These are phyloP conservation scores for Ciona savignyi DNA, from an alignment of 23 tunicate species.

Conservation along the genomic window DNA sequence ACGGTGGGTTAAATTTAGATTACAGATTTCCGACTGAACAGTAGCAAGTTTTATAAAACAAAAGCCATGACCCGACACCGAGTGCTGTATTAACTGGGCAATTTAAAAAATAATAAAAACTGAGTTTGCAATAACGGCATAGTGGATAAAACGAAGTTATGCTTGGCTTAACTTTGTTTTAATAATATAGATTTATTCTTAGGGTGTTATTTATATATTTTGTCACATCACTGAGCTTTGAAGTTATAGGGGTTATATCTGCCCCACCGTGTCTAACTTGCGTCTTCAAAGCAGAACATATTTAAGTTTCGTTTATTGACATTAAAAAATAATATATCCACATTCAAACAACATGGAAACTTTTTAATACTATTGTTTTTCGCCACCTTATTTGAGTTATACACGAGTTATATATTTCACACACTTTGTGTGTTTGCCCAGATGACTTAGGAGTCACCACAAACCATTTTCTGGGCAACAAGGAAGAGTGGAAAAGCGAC, in stretches of 20 bases:
- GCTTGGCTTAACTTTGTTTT: background rate
- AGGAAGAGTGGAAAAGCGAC: conserved; percentile 58
- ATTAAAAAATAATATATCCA: too few relatives aligned
- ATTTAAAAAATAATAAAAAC: background rate
- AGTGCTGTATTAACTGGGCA: background rate
- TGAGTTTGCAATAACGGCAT: background rate
- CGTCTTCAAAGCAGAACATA: background rate
- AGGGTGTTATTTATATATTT: too few relatives aligned
- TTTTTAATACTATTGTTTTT: too few relatives aligned
- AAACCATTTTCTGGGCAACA: conserved; percentile 32
- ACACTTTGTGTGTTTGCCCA: background rate
- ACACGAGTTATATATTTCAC: background rate
- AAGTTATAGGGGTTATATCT: background rate
- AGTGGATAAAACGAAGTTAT: background rate
- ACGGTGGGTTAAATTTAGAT: conserved; percentile 34
- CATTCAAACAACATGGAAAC: too few relatives aligned
- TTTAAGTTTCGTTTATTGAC: background rate
- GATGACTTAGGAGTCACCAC: conserved; percentile 33
- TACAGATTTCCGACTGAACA: too few relatives aligned
- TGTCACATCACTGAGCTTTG: background rate
- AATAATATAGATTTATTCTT: too few relatives aligned
- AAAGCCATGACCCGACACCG: background rate
- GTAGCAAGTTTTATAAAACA: too few relatives aligned
- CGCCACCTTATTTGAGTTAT: background rate
- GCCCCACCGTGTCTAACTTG: background rate